A percentile compares a stretch with the other conserved stretches of the same genome.
These are phyloP conservation scores for Drosophila tani DNA, from an alignment of 1,140 invertebrate genomes.

Conservation along the genomic window DNA sequence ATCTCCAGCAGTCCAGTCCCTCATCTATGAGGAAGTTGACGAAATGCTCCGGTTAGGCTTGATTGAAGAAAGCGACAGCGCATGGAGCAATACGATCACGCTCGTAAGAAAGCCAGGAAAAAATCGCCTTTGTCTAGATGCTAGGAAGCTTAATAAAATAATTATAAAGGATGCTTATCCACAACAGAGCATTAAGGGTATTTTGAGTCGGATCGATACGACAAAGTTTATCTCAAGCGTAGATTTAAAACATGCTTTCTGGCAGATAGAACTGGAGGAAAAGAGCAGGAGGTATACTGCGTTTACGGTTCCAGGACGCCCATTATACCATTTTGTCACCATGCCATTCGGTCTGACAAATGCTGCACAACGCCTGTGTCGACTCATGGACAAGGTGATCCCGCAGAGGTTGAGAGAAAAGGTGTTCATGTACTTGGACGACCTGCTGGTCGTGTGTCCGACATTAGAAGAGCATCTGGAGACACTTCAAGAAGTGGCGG, in stretches of 20 bases:
- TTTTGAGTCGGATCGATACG: no score
- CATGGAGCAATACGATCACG: no score
- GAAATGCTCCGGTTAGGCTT: no score
- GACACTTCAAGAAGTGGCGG: background rate
- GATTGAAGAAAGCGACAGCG: no score
- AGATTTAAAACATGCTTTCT: background rate
- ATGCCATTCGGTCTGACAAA: conserved; percentile 9
- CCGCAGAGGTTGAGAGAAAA: background rate
- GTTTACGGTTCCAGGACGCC: background rate
- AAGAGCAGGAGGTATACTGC: conserved; percentile 1
- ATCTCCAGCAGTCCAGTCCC: no score
- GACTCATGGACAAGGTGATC: background rate
- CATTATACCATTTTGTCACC: background rate
- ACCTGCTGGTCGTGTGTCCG: background rate
- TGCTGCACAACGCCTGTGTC: conserved; percentile 8
- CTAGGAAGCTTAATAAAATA: no score
- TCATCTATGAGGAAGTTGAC: no score
- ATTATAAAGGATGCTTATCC: no score
- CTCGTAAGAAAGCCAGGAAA: no score
- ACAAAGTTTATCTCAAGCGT: no score
- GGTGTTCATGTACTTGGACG: conserved; percentile 5
- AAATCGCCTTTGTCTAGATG: no score
- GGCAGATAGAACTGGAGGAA: conserved; percentile 7
- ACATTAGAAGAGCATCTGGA: background rate
- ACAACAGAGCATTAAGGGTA: no score